phyloP scores from a whole-genome alignment of 2,113 vertebrate species.

The Cavia porcellus region DNA sequence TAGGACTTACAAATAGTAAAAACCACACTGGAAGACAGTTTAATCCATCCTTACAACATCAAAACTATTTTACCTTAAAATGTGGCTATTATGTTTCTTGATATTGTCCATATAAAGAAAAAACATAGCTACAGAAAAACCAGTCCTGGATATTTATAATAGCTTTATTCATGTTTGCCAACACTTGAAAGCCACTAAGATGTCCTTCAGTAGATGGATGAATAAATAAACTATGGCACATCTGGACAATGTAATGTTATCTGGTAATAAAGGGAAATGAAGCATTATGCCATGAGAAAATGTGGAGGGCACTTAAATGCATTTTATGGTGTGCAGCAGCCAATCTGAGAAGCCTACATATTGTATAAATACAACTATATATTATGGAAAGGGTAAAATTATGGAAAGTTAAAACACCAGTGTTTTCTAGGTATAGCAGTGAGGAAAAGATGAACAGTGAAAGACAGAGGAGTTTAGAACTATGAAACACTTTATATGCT shows the following conservation, averaged over 20 bases:
- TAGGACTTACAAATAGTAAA: not conserved
- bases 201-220: not conserved
- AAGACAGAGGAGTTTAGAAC: not conserved
- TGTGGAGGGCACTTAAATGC: not conserved
- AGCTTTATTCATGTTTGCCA: not conserved
- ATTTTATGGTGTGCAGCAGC: not conserved
- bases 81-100: not conserved
- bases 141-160: not conserved
- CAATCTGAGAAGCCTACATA: not conserved
- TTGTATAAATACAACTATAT: not conserved
- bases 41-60: not conserved
- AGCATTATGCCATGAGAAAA: not conserved
- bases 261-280: not conserved
- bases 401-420: not conserved
- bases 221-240: not conserved
- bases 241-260: not conserved
- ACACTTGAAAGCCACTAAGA: not conserved
- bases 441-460: not conserved
- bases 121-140: not conserved
- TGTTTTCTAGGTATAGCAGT: not conserved
- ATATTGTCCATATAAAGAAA: not conserved
- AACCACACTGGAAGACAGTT: not conserved
- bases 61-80: not conserved
- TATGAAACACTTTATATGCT: not conserved
- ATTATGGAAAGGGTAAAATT: not conserved